phyloP scores from a whole-genome alignment of 1,140 invertebrate species.

The Leptoteleia sp. region DNA sequence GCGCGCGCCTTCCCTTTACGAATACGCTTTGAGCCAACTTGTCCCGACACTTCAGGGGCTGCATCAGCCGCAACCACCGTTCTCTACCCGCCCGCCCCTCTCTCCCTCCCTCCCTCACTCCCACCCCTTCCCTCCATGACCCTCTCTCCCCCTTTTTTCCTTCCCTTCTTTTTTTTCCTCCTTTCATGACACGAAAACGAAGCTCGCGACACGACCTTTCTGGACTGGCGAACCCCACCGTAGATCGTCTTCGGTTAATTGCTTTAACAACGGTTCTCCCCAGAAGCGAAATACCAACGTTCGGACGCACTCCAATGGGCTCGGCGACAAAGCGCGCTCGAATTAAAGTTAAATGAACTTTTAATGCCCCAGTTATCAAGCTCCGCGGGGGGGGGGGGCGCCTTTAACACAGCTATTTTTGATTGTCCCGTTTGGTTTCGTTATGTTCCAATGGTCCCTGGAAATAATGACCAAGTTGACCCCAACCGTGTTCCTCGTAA shows the following conservation, averaged over 20 bases:
- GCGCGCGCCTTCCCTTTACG: slow-evolving; percentile 21
- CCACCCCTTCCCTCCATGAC: not conserved
- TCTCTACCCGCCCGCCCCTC: not conserved
- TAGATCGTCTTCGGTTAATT: slow-evolving; percentile 32
- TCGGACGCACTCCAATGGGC: not conserved
- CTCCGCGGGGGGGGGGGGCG: too few relatives aligned
- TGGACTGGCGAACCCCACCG: slow-evolving; percentile 9
- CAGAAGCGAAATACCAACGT: too few relatives aligned
- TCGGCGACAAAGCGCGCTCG: not conserved
- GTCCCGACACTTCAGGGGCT: slow-evolving; percentile 59
- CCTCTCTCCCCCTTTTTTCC: slow-evolving; percentile 19
- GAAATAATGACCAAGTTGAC: too few relatives aligned
- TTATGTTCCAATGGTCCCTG: too few relatives aligned
- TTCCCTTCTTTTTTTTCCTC: too few relatives aligned
- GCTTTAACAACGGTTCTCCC: slow-evolving; percentile 34
- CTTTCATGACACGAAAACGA: slow-evolving; percentile 44
- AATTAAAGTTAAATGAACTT: slow-evolving; percentile 5
- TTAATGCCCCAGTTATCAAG: too few relatives aligned
- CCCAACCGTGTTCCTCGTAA: too few relatives aligned
- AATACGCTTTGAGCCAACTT: slow-evolving; percentile 30
- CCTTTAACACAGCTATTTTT: too few relatives aligned
- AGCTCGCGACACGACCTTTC: slow-evolving; percentile 47
- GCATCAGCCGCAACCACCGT: slow-evolving; percentile 34
- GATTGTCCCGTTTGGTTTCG: too few relatives aligned
- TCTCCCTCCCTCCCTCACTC: not conserved